phyloP scores from a whole-genome alignment of 2,797 vertebrate genomes.

The Nyctalus aviator region DNA sequence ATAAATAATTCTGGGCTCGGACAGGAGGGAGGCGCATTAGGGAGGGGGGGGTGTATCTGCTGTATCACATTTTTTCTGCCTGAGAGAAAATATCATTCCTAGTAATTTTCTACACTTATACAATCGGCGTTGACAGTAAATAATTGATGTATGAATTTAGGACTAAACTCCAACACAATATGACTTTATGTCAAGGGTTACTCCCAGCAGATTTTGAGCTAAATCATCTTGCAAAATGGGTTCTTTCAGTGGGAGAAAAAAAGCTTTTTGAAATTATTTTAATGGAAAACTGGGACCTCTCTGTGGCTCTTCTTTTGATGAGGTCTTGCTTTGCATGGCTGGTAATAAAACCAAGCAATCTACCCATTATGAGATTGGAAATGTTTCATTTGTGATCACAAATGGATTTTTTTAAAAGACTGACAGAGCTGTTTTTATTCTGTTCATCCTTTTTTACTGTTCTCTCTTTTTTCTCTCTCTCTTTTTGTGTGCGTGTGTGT shows the following conservation, averaged over 20 bases:
- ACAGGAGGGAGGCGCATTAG: slow-evolving; percentile 93
- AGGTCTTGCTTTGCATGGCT: slow-evolving; percentile 94
- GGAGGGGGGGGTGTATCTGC: slow-evolving; percentile 90
- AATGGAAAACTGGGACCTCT: slow-evolving; percentile 88
- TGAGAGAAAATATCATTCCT: slow-evolving; percentile 99
- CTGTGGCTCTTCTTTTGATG: slow-evolving; percentile 89
- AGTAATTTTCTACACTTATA: slow-evolving; percentile 99
- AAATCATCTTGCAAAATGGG: slow-evolving; percentile 97
- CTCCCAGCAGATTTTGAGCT: slow-evolving; percentile 97
- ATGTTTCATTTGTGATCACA: slow-evolving; percentile 94
- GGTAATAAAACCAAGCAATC: slow-evolving; percentile 90
- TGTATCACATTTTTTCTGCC: slow-evolving; percentile 99
- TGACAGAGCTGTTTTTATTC: slow-evolving; percentile 85
- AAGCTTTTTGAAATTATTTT: slow-evolving; percentile 90
- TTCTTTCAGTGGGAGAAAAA: slow-evolving; percentile 91
- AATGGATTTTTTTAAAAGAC: slow-evolving; percentile 92
- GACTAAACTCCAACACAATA: slow-evolving; percentile 99
- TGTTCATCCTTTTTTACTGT: slow-evolving; percentile 1
- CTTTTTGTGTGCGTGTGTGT: neutral
- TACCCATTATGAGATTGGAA: slow-evolving; percentile 91
- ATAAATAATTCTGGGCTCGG: slow-evolving; percentile 98
- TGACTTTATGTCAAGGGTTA: slow-evolving; percentile 99
- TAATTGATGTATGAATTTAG: slow-evolving; percentile 99
- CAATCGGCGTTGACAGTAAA: slow-evolving; percentile 96
- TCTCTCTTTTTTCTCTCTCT: neutral